Evolutionary conservation across 2,888 invertebrate genomes (phyloP), one percentile per base, ranked within the genome.

Genomic region (Timema podura): DNA sequence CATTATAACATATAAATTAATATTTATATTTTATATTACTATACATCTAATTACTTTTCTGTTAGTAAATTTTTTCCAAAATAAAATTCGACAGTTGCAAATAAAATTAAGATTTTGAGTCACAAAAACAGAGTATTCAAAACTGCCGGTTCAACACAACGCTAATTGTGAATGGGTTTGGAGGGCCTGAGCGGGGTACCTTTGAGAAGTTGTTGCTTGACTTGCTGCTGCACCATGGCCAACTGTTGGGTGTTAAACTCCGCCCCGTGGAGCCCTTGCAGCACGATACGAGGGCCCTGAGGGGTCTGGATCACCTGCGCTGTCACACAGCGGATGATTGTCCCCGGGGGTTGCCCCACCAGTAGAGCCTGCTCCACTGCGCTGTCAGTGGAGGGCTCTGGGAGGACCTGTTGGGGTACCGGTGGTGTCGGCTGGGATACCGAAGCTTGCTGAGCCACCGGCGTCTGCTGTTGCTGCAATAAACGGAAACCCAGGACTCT

Each of bases 241-340:
- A 94, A 80, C 80, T 95, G 94, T 74, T 92, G 91, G 1, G 89
- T 90, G 0, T 93, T 91, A 75, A 95, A 89, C 75, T 92, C 91
- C 72, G 92, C 90, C 0, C 93, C 92, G 74, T 92, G 91, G 46
- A 94, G 82, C 10, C 94, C 94, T 80, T 94, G 93, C 68, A 95
- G 81, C 11, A 95, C 92, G 75, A 95, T 94, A 76, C 93, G 87
- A 5, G 94, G 93, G 0, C 94, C 93, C 76, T 91, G 91, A 70
- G 88, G 88, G 0, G 93, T 93, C 80, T 92, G 92, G 79, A 93
- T 90, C 9, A 93, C 91, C 82, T 93, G 92, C 0, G 93, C 93
- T 0, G 93, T 93, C 8, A 93, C 93, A 76, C 93, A 92, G 80
- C 93, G 93, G 71, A 94, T 92, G 1, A 93, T 87, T 0, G 93